phyloP scores from a whole-genome alignment of 92 coral and sea anemone species.

The Chrysogorgia sp. region DNA sequence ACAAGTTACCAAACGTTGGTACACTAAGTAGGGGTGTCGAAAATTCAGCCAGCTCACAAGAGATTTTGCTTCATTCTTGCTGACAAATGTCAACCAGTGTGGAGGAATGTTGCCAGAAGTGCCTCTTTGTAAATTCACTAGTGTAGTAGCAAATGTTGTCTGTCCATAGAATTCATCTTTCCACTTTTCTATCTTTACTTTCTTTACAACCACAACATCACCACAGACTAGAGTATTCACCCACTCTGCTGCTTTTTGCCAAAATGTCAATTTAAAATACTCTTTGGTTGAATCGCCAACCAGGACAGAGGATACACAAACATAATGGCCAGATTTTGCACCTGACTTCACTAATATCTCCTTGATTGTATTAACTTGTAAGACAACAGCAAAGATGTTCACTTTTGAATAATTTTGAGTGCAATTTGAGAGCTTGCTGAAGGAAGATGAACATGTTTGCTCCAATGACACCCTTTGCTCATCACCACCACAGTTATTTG shows the following conservation, averaged over 20 bases:
- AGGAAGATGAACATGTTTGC: not conserved
- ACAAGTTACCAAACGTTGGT: conserved; percentile 1
- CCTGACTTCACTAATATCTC: conserved; percentile 86
- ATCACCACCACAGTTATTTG: not conserved
- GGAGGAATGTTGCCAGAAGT: conserved; percentile 57
- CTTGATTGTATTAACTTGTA: conserved; percentile 80
- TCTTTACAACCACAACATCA: conserved; percentile 74
- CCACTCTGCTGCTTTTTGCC: conserved; percentile 90
- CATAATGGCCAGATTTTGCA: conserved; percentile 67
- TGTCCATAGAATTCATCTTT: conserved; percentile 80
- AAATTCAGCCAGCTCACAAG: conserved; percentile 63
- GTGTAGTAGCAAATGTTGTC: conserved; percentile 63
- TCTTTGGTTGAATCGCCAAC: conserved; percentile 84
- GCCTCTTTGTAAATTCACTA: conserved; percentile 82
- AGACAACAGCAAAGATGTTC: conserved; percentile 72
- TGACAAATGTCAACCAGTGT: conserved; percentile 68
- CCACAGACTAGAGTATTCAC: conserved; percentile 68
- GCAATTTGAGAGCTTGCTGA: conserved; percentile 62
- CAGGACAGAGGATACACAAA: conserved; percentile 69
- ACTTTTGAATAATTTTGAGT: conserved; percentile 48
- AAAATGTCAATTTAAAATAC: conserved; percentile 76
- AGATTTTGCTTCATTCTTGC: conserved; percentile 64
- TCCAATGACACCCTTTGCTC: not conserved
- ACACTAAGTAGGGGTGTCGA: conserved; percentile 60
- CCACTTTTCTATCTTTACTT: conserved; percentile 77